Conservation (phyloP, 1,140 invertebrate genomes). For the Saccostrea echinata region DNA sequence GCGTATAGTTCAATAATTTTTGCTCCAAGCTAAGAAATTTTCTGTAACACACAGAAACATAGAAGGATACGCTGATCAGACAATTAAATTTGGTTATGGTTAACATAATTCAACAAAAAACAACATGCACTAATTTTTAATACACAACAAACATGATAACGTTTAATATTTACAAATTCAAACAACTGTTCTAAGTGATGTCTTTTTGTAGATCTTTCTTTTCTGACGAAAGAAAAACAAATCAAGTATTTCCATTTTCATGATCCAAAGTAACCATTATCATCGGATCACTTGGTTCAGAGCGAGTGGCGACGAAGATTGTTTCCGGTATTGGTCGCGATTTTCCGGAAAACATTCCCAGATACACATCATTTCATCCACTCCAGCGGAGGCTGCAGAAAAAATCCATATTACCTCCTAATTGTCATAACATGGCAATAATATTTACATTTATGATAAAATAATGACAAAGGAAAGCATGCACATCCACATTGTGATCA, state of each 20-base stretch:
- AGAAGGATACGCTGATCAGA: background rate
- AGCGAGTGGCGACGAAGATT: background rate
- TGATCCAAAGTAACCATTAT: background rate
- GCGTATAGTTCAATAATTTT: too few species aligned
- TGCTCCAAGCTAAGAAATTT: too few species aligned
- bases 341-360: conserved; percentile 60
- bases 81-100: background rate
- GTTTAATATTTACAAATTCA: background rate
- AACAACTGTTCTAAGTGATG: background rate
- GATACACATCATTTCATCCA: conserved; percentile 59
- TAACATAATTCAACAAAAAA: background rate
- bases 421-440: background rate
- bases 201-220: background rate
- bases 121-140: background rate
- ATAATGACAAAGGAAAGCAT: background rate
- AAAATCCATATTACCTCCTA: conserved; percentile 9
- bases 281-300: conserved; percentile 19
- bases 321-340: conserved; percentile 10
- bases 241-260: too few species aligned
- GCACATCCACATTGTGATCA: background rate
- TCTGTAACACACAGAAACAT: background rate
- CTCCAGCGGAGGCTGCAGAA: conserved; percentile 57
- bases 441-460: background rate
- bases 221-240: background rate
- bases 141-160: background rate